Evolutionary conservation across 2,797 vertebrate species (phyloP).

Genomic region (Ctenopoma multispine): DNA sequence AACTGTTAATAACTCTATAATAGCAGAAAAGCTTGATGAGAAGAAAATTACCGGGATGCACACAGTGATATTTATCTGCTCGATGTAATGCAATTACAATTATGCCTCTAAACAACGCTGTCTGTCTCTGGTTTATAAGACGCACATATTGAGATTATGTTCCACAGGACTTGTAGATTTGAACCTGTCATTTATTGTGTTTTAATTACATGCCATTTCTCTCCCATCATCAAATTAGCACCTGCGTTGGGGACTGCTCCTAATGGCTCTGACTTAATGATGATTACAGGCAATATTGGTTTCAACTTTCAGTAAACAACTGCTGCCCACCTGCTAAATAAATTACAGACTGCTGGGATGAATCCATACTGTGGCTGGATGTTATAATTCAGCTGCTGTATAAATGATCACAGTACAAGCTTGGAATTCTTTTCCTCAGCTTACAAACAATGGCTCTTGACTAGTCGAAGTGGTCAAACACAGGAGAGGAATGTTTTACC

Average conservation of each 20-base stretch:
- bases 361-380: conserved; percentile 60
- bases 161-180: conserved; percentile 49
- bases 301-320: conserved; percentile 77
- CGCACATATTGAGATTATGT: conserved; percentile 32
- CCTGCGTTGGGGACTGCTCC: conserved; percentile 54
- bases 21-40: neutral
- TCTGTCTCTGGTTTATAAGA: conserved; percentile 21
- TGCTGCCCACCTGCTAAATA: conserved; percentile 53
- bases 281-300: conserved; percentile 77
- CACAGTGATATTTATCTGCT: conserved; percentile 34
- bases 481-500: conserved; percentile 29
- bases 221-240: conserved; percentile 74
- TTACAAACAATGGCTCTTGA: conserved; percentile 45
- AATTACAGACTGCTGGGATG: conserved; percentile 56
- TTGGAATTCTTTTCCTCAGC: conserved; percentile 25
- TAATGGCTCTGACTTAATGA: conserved; percentile 75
- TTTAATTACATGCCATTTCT: conserved; percentile 77
- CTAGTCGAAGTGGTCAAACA: conserved; percentile 22
- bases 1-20: conserved; percentile 10
- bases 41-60: conserved; percentile 5
- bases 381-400: conserved; percentile 49
- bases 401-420: conserved; percentile 34
- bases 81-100: conserved; percentile 28
- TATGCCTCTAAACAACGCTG: conserved; percentile 24
- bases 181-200: conserved; percentile 68